A percentile compares a stretch with the other conserved stretches of the same genome.
phyloP scores from a whole-genome alignment of 2,797 vertebrate species.

The Amphiprion clarkii region DNA sequence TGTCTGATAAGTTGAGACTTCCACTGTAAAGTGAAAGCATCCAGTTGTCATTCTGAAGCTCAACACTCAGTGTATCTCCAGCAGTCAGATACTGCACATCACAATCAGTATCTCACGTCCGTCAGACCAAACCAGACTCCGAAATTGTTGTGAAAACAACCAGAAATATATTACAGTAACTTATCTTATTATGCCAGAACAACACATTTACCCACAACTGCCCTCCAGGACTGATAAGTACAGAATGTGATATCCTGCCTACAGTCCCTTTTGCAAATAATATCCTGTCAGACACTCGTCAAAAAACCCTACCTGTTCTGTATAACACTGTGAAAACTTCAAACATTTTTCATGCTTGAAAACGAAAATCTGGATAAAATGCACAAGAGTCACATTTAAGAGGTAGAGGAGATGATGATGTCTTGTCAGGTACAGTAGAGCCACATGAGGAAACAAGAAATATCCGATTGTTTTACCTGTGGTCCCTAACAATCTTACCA shows the following conservation, averaged over 20 bases:
- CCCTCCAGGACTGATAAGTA: constrained; percentile 5
- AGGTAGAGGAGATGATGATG: background rate
- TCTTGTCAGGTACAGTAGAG: background rate
- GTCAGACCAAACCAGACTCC: constrained; percentile 8
- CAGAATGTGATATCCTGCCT: background rate
- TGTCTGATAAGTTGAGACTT: constrained; percentile 13
- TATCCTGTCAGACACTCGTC: background rate
- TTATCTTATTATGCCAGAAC: constrained; percentile 51
- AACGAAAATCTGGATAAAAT: background rate
- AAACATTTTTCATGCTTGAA: background rate
- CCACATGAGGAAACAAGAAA: background rate
- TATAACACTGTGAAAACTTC: background rate
- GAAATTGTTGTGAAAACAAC: background rate
- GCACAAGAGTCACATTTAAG: background rate
- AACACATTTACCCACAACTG: constrained; percentile 13
- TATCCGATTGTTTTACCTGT: too few relatives aligned
- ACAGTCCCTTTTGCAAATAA: background rate
- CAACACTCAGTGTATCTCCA: constrained; percentile 29
- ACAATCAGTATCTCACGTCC: constrained; percentile 24
- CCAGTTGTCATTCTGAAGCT: constrained; percentile 16
- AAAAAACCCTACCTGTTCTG: too few relatives aligned
- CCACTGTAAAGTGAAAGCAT: constrained; percentile 16
- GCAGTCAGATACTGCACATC: constrained; percentile 26
- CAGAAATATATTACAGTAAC: constrained; percentile 10
- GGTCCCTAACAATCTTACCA: too few relatives aligned